These are phyloP conservation scores for Sylvia borin DNA, from an alignment of 2,797 vertebrate genomes.

Conservation along the genomic window DNA sequence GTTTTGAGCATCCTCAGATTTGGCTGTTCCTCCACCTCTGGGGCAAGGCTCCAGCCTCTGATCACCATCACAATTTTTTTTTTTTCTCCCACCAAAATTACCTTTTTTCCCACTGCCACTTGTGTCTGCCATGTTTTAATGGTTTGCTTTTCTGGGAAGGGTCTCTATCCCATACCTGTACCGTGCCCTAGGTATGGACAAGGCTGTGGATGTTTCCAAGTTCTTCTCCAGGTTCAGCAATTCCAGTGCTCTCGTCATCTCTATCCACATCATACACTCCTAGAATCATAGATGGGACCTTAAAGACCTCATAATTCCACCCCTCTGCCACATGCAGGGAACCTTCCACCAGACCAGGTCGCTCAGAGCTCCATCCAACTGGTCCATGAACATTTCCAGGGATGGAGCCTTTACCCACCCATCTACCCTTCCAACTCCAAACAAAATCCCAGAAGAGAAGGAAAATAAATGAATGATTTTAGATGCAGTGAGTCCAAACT, in stretches of 20 bases:
- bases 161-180: too few relatives aligned
- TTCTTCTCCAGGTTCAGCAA: neutral
- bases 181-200: fast-evolving
- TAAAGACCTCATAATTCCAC: neutral
- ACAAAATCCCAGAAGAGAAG: neutral
- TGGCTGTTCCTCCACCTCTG: neutral
- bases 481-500: neutral
- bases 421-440: neutral
- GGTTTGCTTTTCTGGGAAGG: neutral
- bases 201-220: neutral
- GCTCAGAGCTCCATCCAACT: neutral
- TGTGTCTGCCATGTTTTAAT: neutral
- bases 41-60: neutral
- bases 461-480: fast-evolving
- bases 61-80: too few relatives aligned
- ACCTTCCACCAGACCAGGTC: neutral
- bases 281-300: neutral
- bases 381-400: neutral
- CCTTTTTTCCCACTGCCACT: neutral
- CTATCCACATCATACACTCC: neutral
- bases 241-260: neutral
- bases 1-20: neutral
- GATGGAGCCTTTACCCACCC: neutral
- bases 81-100: neutral
- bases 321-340: neutral